These are phyloP conservation scores for Platysteira castanea DNA, from an alignment of 2,113 vertebrate genomes.

Conservation along the genomic window DNA sequence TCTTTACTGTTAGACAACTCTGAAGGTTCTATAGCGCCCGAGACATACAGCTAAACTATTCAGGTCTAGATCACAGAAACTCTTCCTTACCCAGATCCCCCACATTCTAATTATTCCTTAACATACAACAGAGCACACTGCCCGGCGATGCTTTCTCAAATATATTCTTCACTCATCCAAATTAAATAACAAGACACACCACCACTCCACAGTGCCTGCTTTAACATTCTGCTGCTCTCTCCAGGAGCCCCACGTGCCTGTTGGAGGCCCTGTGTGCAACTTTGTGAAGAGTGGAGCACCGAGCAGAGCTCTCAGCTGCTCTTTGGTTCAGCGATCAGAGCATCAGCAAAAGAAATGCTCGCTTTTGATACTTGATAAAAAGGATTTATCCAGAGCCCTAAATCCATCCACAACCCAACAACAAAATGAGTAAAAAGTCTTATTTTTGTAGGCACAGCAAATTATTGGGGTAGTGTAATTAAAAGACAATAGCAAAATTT, in stretches of 20 bases:
- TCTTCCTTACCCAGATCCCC: neutral
- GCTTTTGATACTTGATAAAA: neutral
- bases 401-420: neutral
- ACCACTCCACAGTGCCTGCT: neutral
- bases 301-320: neutral
- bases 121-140: neutral
- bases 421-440: neutral
- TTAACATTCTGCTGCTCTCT: neutral
- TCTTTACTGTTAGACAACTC: constrained; percentile 28
- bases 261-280: neutral
- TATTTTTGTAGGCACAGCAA: rapidly evolving
- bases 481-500: neutral
- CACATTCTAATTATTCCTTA: constrained; percentile 21
- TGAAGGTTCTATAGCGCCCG: constrained; percentile 1
- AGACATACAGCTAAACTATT: constrained; percentile 1
- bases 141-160: neutral
- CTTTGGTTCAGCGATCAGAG: neutral
- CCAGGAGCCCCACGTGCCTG: neutral
- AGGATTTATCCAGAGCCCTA: neutral
- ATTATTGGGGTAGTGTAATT: neutral
- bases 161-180: neutral
- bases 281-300: neutral
- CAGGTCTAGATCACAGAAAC: constrained; percentile 22
- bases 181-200: neutral
- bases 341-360: neutral